Evolutionary conservation across 2,797 vertebrate species (phyloP).

Genomic region (Gymnodraco acuticeps): DNA sequence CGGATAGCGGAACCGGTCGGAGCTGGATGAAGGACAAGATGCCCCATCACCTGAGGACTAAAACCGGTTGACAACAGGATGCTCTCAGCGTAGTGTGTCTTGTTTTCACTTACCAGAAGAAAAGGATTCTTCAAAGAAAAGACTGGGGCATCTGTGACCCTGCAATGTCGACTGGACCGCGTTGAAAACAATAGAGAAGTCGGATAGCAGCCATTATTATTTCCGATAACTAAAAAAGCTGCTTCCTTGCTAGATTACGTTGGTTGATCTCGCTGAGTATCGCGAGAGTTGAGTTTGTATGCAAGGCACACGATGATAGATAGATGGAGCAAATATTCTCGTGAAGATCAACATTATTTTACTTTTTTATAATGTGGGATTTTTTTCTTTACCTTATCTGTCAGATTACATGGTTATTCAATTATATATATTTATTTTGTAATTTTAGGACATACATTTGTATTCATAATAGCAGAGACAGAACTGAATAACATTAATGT

Average conservation of each 20-base stretch:
- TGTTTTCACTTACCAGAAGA: constrained; percentile 50
- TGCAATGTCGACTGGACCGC: neutral
- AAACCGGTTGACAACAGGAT: neutral
- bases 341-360: too few species aligned
- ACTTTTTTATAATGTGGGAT: too few species aligned
- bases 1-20: constrained; percentile 13
- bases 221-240: neutral
- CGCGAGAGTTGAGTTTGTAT: constrained; percentile 58
- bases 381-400: too few species aligned
- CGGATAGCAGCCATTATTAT: constrained; percentile 63
- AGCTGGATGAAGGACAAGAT: constrained; percentile 13
- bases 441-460: too few species aligned
- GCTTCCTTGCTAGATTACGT: constrained; percentile 3
- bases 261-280: constrained; percentile 29
- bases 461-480: too few species aligned
- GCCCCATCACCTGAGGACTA: neutral
- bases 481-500: too few species aligned
- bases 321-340: too few species aligned
- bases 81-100: rapidly evolving
- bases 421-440: too few species aligned
- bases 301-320: too few species aligned
- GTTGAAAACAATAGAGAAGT: rapidly evolving
- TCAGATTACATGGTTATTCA: too few species aligned
- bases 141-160: neutral
- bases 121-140: constrained; percentile 37